phyloP scores from a whole-genome alignment of 2,888 invertebrate species.

The Yponomeuta plumbellus region DNA sequence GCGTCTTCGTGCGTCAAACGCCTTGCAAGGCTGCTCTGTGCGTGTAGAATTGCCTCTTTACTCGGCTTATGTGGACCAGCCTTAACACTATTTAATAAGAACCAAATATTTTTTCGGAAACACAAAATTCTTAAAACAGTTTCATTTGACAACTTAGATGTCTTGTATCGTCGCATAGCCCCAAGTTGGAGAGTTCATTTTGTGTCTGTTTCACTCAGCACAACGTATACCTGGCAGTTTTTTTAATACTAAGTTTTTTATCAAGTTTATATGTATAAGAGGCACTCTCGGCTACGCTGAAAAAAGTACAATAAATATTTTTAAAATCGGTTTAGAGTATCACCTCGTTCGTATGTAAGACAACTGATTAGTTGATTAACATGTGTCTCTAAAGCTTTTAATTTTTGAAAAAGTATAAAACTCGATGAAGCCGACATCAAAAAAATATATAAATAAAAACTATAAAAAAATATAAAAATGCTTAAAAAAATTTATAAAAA shows the following conservation, averaged over 20 bases:
- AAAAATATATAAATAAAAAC: constrained; percentile 39
- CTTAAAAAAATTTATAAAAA: constrained; percentile 36
- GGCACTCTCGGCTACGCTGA: constrained; percentile 57
- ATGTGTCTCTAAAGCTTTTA: constrained; percentile 62
- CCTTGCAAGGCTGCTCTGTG: too few species aligned
- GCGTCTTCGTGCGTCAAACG: too few species aligned
- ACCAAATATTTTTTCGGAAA: not conserved
- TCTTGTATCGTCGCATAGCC: not conserved
- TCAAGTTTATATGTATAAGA: constrained; percentile 57
- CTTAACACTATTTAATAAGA: too few species aligned
- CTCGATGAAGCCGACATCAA: constrained; percentile 38
- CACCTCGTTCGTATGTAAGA: constrained; percentile 42
- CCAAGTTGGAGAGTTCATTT: not conserved
- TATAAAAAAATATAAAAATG: constrained; percentile 44
- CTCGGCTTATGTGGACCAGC: too few species aligned
- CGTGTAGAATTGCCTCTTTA: too few species aligned
- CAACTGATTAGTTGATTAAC: constrained; percentile 59
- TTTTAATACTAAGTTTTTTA: constrained; percentile 53
- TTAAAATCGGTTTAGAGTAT: constrained; percentile 46
- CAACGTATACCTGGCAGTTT: constrained; percentile 41
- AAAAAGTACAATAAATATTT: constrained; percentile 72
- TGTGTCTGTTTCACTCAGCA: constrained; percentile 23
- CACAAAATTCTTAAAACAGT: not conserved
- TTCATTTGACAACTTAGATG: not conserved
- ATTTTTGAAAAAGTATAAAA: constrained; percentile 56